A percentile compares a stretch with the other conserved stretches of the same genome.
phyloP scores from a whole-genome alignment of 2,888 invertebrate genomes.

The Neuroscelio doddi region DNA sequence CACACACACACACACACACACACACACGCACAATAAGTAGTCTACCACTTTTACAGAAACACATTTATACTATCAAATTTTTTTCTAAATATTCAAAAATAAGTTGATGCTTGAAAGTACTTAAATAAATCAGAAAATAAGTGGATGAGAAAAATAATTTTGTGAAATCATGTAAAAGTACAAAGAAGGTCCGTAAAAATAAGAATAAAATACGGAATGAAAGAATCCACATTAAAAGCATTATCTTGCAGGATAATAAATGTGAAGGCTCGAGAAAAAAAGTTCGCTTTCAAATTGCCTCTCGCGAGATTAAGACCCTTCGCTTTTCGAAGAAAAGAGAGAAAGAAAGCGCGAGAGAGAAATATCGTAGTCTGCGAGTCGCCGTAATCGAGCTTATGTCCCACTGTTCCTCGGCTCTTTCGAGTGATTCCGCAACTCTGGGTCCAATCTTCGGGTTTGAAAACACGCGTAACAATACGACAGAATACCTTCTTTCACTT shows the following conservation, averaged over 20 bases:
- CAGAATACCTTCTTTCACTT: conserved; percentile 14
- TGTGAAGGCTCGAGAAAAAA: conserved; percentile 13
- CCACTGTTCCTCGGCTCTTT: conserved; percentile 9
- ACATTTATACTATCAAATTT: too few species aligned
- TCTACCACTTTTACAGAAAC: too few species aligned
- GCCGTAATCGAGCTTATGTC: conserved; percentile 20
- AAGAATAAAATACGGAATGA: conserved; percentile 14
- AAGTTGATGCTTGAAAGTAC: too few species aligned
- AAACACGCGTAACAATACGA: conserved; percentile 27
- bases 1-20: too few species aligned
- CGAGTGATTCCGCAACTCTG: conserved; percentile 4
- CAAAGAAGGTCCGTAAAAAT: conserved; percentile 7
- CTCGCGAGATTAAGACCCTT: conserved; percentile 32
- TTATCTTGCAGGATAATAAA: conserved; percentile 28
- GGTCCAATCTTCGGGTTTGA: conserved; percentile 27
- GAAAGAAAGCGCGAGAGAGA: neutral
- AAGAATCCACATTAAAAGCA: conserved; percentile 21
- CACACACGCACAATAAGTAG: too few species aligned
- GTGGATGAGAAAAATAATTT: neutral
- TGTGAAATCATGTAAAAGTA: conserved; percentile 3
- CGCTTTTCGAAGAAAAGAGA: conserved; percentile 8
- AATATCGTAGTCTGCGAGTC: conserved; percentile 17
- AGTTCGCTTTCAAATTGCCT: conserved; percentile 32
- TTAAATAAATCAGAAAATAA: too few species aligned
- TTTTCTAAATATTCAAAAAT: too few species aligned